Conservation (phyloP, 2,888 invertebrate species). For the Dicyrtomina minuta region DNA sequence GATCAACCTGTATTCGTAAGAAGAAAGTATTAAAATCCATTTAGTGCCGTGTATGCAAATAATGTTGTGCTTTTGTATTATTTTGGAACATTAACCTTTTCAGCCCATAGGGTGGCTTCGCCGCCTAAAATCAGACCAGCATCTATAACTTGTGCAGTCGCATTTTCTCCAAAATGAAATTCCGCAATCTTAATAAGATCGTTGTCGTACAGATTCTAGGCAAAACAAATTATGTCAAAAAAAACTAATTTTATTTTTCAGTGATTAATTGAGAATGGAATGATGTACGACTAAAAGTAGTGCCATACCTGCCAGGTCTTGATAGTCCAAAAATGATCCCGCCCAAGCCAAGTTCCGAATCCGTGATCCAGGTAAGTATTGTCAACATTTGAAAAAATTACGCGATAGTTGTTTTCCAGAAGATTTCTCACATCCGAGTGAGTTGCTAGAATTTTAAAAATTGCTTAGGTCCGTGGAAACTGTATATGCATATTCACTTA, state of each 20-base stretch:
- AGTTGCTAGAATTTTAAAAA: conserved; percentile 48
- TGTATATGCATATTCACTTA: too few relatives aligned
- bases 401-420: conserved; percentile 69
- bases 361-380: conserved; percentile 85
- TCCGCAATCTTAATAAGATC: conserved; percentile 53
- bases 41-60: too few relatives aligned
- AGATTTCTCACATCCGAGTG: conserved; percentile 65
- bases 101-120: conserved; percentile 79
- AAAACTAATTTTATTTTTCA: too few relatives aligned
- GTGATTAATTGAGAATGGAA: too few relatives aligned
- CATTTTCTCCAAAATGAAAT: conserved; percentile 48
- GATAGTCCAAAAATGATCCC: conserved; percentile 50
- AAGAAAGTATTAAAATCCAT: too few relatives aligned
- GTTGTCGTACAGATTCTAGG: conserved; percentile 62
- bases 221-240: conserved; percentile 56
- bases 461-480: too few relatives aligned
- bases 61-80: too few relatives aligned
- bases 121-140: conserved; percentile 59
- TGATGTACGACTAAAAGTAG: too few relatives aligned
- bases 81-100: too few relatives aligned
- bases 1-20: conserved; percentile 50
- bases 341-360: conserved; percentile 57
- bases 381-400: conserved; percentile 85
- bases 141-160: conserved; percentile 45
- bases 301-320: conserved; percentile 51